Conservation (phyloP, 2,797 vertebrate species). For the Anas bahamensis region DNA sequence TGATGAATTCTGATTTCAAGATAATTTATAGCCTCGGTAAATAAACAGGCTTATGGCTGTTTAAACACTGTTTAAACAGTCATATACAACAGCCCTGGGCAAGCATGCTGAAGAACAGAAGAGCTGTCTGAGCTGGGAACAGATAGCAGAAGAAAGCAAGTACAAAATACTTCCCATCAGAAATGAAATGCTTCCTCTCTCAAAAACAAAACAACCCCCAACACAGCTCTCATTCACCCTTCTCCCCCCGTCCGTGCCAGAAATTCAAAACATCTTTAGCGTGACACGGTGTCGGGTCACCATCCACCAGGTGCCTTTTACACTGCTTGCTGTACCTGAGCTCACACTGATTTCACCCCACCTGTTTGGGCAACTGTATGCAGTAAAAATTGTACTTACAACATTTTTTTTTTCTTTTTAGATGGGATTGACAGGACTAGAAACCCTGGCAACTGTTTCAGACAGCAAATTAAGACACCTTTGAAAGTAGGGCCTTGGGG, state of each 20-base stretch:
- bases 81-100: neutral
- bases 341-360: neutral
- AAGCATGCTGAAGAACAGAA: neutral
- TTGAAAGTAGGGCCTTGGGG: neutral
- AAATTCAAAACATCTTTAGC: neutral
- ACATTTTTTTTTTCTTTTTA: neutral
- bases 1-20: neutral
- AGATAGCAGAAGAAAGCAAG: neutral
- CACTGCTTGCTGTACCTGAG: accelerated
- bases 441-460: neutral
- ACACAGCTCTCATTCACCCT: neutral
- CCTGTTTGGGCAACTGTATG: accelerated
- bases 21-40: neutral
- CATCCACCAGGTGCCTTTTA: neutral
- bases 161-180: neutral
- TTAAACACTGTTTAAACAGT: neutral
- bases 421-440: neutral
- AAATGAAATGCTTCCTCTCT: neutral
- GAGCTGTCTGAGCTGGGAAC: neutral
- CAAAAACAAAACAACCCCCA: neutral
- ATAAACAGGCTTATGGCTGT: neutral
- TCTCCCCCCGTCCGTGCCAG: accelerated
- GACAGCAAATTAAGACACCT: neutral
- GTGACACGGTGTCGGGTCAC: accelerated
- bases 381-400: neutral